Percentiles rank a stretch among this genome's conserved stretches.
Conservation (phyloP, 2,888 invertebrate genomes). For the Acanthosepion lycidas region DNA sequence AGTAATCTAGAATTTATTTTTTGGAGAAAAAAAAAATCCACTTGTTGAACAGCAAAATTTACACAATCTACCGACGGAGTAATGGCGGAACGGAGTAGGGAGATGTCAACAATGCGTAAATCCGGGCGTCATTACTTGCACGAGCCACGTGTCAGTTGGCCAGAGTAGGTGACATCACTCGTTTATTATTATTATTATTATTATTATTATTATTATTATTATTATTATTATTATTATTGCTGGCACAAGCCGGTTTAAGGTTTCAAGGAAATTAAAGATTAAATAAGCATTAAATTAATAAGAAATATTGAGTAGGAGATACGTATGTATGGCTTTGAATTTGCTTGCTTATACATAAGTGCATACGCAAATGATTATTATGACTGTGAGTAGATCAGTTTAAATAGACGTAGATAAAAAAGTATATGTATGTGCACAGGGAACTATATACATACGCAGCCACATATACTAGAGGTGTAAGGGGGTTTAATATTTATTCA, state of each 20-base stretch:
- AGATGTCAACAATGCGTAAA: background rate
- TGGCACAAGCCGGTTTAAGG: too few species aligned
- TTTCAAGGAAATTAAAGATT: too few species aligned
- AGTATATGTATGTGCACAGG: background rate
- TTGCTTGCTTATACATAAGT: background rate
- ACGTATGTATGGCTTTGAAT: background rate
- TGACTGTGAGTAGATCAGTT: background rate
- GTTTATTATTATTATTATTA: background rate
- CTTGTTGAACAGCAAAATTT: background rate
- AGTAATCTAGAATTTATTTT: background rate
- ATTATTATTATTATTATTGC: background rate
- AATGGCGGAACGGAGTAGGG: background rate
- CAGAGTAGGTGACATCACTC: background rate
- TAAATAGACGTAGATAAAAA: background rate
- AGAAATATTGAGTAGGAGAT: background rate
- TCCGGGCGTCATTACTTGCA: constrained; percentile 15
- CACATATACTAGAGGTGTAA: too few species aligned
- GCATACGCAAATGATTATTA: too few species aligned
- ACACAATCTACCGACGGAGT: background rate
- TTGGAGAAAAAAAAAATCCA: background rate
- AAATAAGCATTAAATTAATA: too few species aligned
- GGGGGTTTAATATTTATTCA: too few species aligned
- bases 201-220: too few species aligned
- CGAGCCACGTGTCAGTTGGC: background rate
- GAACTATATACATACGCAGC: too few species aligned